Evolutionary conservation across 2,797 vertebrate species (phyloP), one percentile per base, ranked within the genome.

Genomic region (Anguilla pacifica): DNA sequence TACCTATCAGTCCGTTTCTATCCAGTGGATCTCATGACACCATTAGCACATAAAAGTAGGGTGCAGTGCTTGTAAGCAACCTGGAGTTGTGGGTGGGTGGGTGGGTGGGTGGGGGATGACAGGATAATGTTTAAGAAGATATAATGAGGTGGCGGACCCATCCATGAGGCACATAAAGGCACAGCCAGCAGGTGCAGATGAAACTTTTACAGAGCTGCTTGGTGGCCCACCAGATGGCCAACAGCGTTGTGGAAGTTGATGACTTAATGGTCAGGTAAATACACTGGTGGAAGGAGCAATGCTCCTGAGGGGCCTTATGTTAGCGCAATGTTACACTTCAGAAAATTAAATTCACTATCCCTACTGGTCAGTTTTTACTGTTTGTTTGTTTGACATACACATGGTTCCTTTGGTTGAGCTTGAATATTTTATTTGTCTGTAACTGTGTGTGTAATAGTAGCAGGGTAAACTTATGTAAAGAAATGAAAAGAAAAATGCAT

Each of bases 121-220:
- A 22, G 70, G 82, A 51, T 9, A 51, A 51, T 70, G 43, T 83
- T 87, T 83, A n/a, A 11, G 79, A 81, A 46, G 46, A 28, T 28
- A 28, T 25, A 17, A 31, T 28, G 31, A n/a, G 86, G 49, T 55
- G 9, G 53, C 49, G 35, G 55, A 87, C 35, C 57, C 57, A 53
- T 82, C 77, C 31, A 43, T 22, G 3, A 46, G 77, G 55, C 25
- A 49, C 86, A 87, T 2, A 15, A 82, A 79, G 22, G 35, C 53
- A 28, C 31, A 87, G 87, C 85, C 82, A 88, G 89, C 90, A 91
- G 90, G 90, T 91, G 89, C 70, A 88, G 86, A 90, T 90, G 87
- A 91, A 89, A 84, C 53, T 72, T 53, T 31, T 64, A 2, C 49
- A 83, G 10, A 83, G 39, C 57, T 84, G 59, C 17, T 1, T 72